These are phyloP conservation scores for Drosophila stalkeri DNA, from an alignment of 2,888 invertebrate genomes.

Conservation along the genomic window DNA sequence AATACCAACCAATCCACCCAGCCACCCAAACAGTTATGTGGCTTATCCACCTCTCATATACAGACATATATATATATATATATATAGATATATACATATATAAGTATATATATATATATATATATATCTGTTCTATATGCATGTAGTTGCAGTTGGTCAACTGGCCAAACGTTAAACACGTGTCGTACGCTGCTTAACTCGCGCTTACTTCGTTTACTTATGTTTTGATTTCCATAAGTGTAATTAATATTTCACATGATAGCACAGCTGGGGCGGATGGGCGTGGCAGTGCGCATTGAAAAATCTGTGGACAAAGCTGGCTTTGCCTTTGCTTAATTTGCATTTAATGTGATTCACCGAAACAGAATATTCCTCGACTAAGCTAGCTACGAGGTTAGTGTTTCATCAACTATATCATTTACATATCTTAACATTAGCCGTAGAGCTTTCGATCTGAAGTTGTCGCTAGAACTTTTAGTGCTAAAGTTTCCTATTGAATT, in stretches of 20 bases:
- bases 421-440: too few relatives aligned
- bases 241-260: slow-evolving; percentile 51
- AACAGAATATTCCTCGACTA: background rate
- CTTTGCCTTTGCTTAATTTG: background rate
- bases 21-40: background rate
- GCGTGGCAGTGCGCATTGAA: background rate
- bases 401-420: too few relatives aligned
- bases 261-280: background rate
- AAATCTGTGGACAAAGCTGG: background rate
- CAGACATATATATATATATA: background rate
- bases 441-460: too few relatives aligned
- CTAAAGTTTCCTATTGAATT: background rate
- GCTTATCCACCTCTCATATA: background rate
- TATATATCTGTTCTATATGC: background rate
- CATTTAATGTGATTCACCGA: background rate
- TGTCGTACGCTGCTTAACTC: slow-evolving; percentile 51
- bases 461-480: background rate
- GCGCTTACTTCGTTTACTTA: slow-evolving; percentile 56
- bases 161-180: slow-evolving; percentile 28
- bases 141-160: background rate
- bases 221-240: slow-evolving; percentile 65
- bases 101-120: background rate
- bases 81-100: background rate
- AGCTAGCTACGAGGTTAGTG: too few relatives aligned
- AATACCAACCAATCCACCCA: background rate